These are phyloP conservation scores for Drosophila anceps DNA, from an alignment of 2,888 invertebrate genomes.

Conservation along the genomic window DNA sequence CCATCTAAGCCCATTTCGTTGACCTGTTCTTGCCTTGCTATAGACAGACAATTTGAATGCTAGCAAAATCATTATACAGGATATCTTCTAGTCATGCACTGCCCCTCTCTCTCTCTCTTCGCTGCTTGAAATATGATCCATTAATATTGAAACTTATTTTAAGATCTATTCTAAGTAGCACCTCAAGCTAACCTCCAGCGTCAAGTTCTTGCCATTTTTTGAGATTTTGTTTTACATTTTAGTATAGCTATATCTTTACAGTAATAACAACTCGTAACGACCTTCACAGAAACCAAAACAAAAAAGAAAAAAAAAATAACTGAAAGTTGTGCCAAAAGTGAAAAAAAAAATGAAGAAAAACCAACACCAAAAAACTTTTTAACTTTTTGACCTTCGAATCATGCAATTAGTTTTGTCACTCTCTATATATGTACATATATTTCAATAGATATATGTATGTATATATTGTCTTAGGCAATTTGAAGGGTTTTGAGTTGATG, in stretches of 20 bases:
- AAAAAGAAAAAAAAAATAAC: not conserved
- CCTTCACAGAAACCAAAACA: conserved; percentile 3
- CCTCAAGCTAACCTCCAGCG: conserved; percentile 2
- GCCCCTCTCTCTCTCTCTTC: not conserved
- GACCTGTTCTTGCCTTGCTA: too few relatives aligned
- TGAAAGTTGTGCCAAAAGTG: conserved; percentile 10
- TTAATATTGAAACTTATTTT: not conserved
- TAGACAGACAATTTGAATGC: too few relatives aligned
- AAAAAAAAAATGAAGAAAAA: conserved; percentile 6
- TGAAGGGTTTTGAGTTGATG: not conserved
- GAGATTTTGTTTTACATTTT: not conserved
- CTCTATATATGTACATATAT: not conserved
- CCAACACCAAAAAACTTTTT: not conserved
- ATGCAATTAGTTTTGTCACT: conserved; percentile 2
- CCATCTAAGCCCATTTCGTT: too few relatives aligned
- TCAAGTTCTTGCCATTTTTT: not conserved
- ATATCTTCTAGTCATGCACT: not conserved
- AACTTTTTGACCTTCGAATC: conserved; percentile 6
- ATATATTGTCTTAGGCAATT: not conserved
- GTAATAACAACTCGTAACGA: not conserved
- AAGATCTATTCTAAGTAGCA: not conserved
- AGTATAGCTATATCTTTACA: not conserved
- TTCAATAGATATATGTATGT: not conserved
- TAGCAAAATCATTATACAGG: too few relatives aligned
- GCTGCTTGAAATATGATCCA: not conserved